Evolutionary conservation across 2,888 invertebrate genomes (phyloP), one percentile per base, ranked within the genome.

Genomic region (Didymodactylos carnosus): DNA sequence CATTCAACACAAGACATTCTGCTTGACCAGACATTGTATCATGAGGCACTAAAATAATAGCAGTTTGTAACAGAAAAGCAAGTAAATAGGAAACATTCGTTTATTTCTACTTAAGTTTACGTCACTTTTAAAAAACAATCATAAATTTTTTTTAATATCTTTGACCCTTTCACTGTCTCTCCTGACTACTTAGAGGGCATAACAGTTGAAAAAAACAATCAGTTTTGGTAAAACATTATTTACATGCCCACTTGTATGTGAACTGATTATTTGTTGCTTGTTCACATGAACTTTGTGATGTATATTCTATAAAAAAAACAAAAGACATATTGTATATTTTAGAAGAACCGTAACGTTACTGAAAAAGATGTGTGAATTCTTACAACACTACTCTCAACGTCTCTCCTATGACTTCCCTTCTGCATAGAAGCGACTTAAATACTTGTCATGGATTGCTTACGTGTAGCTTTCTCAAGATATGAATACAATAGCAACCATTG

Each of bases 401-500:
- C n/a, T n/a, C n/a, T 46, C 16, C 16, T n/a, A n/a, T 19, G n/a
- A 16, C 16, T n/a, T 19, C 46, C 16, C 46, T 19, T n/a, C n/a
- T n/a, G n/a, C n/a, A n/a, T n/a, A n/a, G n/a, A n/a, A n/a, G n/a
- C n/a, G n/a, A n/a, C 4, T 6, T 51, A 13, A 3, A 7, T 6
- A 13, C 35, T 6, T 5, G 25, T 13, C 6, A 40, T 25, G 7
- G 25, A 49, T 6, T 40, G 73, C 76, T 72, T 76, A 80, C 80
- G 73, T 75, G 78, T 75, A n/a, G 80, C 80, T 75, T 80, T 81
- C 76, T 83, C 83, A 69, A 83, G 77, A 76, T 81, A 83, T 76
- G 80, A 82, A 76, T 79, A 77, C 39, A 83, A 78, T 39, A 76
- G 75, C 3, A 77, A 72, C 82, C 83, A 83, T 39, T 76, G 75